These are phyloP conservation scores for Bubo blakistoni DNA, from an alignment of 2,113 vertebrate genomes.

Conservation along the genomic window DNA sequence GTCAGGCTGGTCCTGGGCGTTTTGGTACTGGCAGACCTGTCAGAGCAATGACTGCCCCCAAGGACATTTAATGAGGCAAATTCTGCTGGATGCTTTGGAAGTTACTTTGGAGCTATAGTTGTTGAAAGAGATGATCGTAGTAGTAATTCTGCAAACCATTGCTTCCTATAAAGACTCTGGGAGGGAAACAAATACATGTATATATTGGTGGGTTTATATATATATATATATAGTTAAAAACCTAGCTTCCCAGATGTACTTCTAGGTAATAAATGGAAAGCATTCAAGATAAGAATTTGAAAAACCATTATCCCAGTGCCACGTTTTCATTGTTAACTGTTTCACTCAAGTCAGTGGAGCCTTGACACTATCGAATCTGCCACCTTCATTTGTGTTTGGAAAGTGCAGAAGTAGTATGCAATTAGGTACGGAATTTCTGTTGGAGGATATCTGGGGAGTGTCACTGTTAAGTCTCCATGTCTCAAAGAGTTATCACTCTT, in stretches of 20 bases:
- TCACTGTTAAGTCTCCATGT: background rate
- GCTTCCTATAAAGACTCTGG: background rate
- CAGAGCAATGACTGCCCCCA: background rate
- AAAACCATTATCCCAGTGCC: background rate
- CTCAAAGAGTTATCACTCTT: background rate
- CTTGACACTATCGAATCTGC: background rate
- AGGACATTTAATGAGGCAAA: background rate
- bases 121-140: background rate
- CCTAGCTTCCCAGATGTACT: background rate
- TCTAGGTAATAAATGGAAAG: background rate
- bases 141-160: background rate
- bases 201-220: background rate
- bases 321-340: background rate
- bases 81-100: background rate
- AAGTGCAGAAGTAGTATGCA: background rate
- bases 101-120: background rate
- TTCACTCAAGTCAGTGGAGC: background rate
- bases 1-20: slow-evolving; percentile 12
- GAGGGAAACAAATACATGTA: background rate
- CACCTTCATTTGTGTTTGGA: background rate
- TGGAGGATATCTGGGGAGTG: background rate
- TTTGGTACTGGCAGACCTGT: background rate
- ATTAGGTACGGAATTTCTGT: background rate
- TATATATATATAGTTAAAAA: background rate
- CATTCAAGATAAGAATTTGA: background rate